Conservation (phyloP, 2,888 invertebrate genomes). For the Epistrophe eligans region DNA sequence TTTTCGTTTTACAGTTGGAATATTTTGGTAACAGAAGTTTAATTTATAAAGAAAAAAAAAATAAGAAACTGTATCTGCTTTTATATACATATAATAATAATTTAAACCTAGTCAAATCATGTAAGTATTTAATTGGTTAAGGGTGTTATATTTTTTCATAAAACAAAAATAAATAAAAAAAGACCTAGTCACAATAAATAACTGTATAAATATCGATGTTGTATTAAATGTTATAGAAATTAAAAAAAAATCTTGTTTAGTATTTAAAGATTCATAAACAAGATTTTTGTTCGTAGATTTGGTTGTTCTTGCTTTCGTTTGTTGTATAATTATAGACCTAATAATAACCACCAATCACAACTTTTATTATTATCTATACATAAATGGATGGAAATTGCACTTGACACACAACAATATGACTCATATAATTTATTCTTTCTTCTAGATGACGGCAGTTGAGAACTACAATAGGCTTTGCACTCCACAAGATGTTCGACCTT, state of each 20-base stretch:
- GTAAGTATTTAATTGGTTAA: background rate
- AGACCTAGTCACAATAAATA: background rate
- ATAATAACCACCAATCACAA: constrained; percentile 15
- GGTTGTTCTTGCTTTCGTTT: constrained; percentile 21
- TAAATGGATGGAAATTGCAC: constrained; percentile 16
- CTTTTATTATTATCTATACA: background rate
- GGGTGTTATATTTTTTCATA: background rate
- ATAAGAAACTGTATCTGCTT: too few relatives aligned
- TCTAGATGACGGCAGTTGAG: constrained; percentile 86
- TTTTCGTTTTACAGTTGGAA: too few relatives aligned
- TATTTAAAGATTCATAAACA: background rate
- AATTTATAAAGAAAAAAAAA: too few relatives aligned
- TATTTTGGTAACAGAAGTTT: too few relatives aligned
- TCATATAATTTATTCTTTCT: constrained; percentile 39
- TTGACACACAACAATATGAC: background rate
- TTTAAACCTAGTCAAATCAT: background rate
- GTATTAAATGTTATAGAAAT: constrained; percentile 15
- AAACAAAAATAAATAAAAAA: background rate
- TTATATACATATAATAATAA: too few relatives aligned
- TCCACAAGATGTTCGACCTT: constrained; percentile 82
- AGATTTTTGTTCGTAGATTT: constrained; percentile 5
- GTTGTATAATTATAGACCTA: background rate
- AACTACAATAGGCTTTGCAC: constrained; percentile 88
- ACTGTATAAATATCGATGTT: background rate
- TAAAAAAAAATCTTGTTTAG: background rate